phyloP scores from a whole-genome alignment of 35 echinoderm and acorn worm genomes.

The Lytechinus variegatus region DNA sequence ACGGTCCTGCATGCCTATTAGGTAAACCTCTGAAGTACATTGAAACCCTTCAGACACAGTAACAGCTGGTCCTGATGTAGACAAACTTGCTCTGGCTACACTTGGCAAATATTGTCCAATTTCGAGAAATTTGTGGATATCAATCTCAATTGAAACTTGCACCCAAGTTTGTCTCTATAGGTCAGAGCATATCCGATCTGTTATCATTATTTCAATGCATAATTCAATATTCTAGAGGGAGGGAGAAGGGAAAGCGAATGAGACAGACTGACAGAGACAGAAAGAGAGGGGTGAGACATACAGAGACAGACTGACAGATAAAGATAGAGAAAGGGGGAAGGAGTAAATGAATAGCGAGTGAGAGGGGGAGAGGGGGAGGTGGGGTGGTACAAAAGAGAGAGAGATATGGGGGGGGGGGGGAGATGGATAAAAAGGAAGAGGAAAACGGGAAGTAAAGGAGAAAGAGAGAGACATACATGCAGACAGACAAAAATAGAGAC shows the following conservation, averaged over 20 bases:
- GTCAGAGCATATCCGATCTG: not conserved
- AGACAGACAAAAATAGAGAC: no score
- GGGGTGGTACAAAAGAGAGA: not conserved
- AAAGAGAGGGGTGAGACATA: no score
- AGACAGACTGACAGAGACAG: no score
- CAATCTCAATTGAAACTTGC: not conserved
- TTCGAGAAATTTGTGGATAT: not conserved
- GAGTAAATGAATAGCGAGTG: not conserved
- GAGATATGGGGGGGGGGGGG: not conserved
- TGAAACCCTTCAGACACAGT: not conserved
- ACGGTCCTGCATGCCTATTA: no score
- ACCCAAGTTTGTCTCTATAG: not conserved
- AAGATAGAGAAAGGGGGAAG: not conserved
- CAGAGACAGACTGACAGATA: no score
- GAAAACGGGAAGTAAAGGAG: no score
- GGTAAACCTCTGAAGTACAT: not conserved
- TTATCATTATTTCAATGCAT: not conserved
- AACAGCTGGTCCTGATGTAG: not conserved
- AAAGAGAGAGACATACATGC: no score
- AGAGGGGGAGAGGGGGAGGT: not conserved
- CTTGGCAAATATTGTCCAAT: not conserved
- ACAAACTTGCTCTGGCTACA: not conserved
- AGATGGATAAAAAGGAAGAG: not conserved
- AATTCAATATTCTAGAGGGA: no score
- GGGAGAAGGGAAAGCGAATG: no score